Evolutionary conservation across 2,797 vertebrate genomes (phyloP), one percentile per base, ranked within the genome.

Genomic region (Enteromius thamalakanensis): DNA sequence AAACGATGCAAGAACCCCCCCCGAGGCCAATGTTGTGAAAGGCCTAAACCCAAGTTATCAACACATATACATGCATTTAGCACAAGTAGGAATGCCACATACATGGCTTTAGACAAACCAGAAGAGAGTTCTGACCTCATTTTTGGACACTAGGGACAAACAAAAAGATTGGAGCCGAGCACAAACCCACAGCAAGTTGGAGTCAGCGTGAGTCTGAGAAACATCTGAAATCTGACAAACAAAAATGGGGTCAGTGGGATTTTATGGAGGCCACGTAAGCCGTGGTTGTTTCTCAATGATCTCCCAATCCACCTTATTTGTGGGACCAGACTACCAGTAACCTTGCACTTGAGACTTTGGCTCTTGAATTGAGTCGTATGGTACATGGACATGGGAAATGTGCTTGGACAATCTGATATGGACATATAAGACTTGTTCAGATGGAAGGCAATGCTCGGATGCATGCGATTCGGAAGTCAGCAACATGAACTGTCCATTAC

Each of bases 51-150:
- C 10, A 82, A 45, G 32, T 65, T 40, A 82, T 72, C 26, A 26
- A 29, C 29, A 29, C 60, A 68, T 49, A n/a, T 45, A 45, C 19
- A 10, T 0, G 1, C 45, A 51, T 62, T 65, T 40, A 37, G 21
- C 70, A 67, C 23, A n/a, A 42, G 14, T 15, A 34, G 60, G 23
- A 64, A 37, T 34, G 10, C 2, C 12, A 26, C 23, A 58, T 10
- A 9, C 76, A 19, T 37, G 47, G 42, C 17, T 8, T 67, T 17
- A 19, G 34, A 15, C 45, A 72, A 83, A 47, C 23, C 53, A 6
- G 32, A 69, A 65, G 29, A 71, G 23, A 71, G 29, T 69, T 47
- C 8, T 80, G 49, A 84, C 70, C 83, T 49, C 2, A 60, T 76
- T 76, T 74, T 47, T 67, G 23, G 70, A 80, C 40, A 69, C 47